Percentiles rank a stretch among this genome's conserved stretches.
Conservation (phyloP, 1,140 invertebrate genomes). For the Caenorhabditis brenneri region DNA sequence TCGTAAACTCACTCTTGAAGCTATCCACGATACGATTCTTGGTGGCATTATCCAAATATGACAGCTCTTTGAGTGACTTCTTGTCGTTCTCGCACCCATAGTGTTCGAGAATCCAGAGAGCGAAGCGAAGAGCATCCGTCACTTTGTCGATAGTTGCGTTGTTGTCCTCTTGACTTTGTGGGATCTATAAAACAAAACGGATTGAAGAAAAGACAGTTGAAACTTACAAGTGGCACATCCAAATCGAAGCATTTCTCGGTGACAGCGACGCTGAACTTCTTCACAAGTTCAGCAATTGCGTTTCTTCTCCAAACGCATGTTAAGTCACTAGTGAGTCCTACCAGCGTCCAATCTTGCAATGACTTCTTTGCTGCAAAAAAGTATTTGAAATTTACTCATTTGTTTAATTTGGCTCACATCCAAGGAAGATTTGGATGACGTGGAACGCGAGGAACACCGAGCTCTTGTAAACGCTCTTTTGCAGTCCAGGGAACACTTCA, state of each 20-base stretch:
- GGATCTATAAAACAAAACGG: neutral
- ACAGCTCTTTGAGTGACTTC: neutral
- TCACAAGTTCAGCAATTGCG: neutral
- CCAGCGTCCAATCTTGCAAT: neutral
- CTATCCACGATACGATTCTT: neutral
- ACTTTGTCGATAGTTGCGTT: neutral
- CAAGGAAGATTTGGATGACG: neutral
- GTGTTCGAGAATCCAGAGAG: neutral
- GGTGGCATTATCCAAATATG: neutral
- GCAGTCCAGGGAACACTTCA: conserved; percentile 7
- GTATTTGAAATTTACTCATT: neutral
- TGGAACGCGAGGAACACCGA: neutral
- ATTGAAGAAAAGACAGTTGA: neutral
- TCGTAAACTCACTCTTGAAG: neutral
- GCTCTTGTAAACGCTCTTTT: neutral
- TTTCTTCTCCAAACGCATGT: neutral
- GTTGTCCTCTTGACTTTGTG: neutral
- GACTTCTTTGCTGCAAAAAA: neutral
- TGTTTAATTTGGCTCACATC: neutral
- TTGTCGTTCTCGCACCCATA: neutral
- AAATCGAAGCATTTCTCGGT: neutral
- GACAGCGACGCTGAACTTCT: neutral
- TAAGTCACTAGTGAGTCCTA: neutral
- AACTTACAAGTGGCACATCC: neutral
- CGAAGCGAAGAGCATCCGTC: neutral